These are phyloP conservation scores for Agrotis exclamationis DNA, from an alignment of 2,888 invertebrate species.

Conservation along the genomic window DNA sequence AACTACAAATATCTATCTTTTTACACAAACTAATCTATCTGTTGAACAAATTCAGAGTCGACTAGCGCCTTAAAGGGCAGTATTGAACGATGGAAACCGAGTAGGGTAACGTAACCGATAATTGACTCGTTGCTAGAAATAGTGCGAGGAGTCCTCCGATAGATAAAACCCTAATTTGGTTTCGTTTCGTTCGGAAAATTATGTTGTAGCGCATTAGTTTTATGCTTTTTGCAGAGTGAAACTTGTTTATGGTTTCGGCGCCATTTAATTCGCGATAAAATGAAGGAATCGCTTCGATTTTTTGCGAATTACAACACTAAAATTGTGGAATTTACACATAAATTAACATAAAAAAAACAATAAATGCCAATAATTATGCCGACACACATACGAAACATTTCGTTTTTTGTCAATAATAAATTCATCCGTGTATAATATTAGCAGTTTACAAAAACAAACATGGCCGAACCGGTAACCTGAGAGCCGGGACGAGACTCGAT, in stretches of 20 bases:
- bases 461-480: constrained; percentile 64
- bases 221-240: constrained; percentile 26
- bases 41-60: constrained; percentile 69
- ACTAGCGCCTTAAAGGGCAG: constrained; percentile 65
- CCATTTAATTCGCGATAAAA: constrained; percentile 2
- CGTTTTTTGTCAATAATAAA: constrained; percentile 63
- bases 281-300: constrained; percentile 11
- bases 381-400: constrained; percentile 37
- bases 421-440: constrained; percentile 62
- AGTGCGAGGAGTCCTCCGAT: constrained; percentile 43
- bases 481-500: constrained; percentile 63
- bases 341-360: constrained; percentile 53
- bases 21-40: constrained; percentile 67
- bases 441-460: constrained; percentile 74
- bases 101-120: constrained; percentile 73
- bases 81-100: constrained; percentile 64
- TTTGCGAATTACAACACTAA: constrained; percentile 31
- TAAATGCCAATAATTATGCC: constrained; percentile 59
- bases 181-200: constrained; percentile 43
- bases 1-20: constrained; percentile 66
- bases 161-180: constrained; percentile 58
- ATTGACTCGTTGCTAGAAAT: constrained; percentile 81
- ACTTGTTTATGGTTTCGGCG: constrained; percentile 12
- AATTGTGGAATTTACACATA: constrained; percentile 49
- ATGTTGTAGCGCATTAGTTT: constrained; percentile 47